Evolutionary conservation across 2,888 invertebrate species (phyloP), one percentile per base, ranked within the genome.

Genomic region (Hypsopygia costalis): DNA sequence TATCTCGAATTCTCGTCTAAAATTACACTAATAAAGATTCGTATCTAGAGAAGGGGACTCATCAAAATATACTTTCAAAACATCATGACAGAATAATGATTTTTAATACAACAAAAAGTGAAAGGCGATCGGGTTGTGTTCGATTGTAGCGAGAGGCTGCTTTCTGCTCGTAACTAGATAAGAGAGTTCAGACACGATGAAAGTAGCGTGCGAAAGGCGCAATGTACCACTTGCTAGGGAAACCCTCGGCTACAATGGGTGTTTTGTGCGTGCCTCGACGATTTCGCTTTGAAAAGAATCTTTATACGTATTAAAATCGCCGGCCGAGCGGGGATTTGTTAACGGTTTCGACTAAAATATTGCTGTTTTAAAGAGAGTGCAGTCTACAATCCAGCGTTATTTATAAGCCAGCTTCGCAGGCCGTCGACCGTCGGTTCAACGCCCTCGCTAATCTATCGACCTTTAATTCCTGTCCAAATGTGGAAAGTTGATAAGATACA

Each of bases 61-160:
- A 32, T 32, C 32, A n/a, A 20, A 16, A 12, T 1, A 47, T 49
- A 70, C 76, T 75, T 76, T 75, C 72, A 69, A 71, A 60, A 52
- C 43, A 41, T 63, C 64, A 73, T 69, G 69, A 68, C 62, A 62
- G 63, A 61, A 64, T 72, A 73, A 78, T 76, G 71, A 74, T 73
- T 77, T 77, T 80, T 77, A 74, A 76, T 77, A 78, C 70, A 51
- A 73, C 71, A 69, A 58, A 81, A 81, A 87, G 87, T 85, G 86
- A 87, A 86, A 86, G 86, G 81, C 58, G 66, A 68, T 75, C 52
- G 56, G 50, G 32, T 43, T 46, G 43, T 49, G 55, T 63, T 58
- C 59, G 55, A 63, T 62, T 46, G 58, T 58, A 40, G 52, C 69
- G 75, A 80, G 67, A 75, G 72, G 68, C 62, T 62, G 62, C 81